A percentile compares a stretch with the other conserved stretches of the same genome.
These are phyloP conservation scores for Sorex araneus DNA, from an alignment of 2,113 vertebrate species.

Conservation along the genomic window DNA sequence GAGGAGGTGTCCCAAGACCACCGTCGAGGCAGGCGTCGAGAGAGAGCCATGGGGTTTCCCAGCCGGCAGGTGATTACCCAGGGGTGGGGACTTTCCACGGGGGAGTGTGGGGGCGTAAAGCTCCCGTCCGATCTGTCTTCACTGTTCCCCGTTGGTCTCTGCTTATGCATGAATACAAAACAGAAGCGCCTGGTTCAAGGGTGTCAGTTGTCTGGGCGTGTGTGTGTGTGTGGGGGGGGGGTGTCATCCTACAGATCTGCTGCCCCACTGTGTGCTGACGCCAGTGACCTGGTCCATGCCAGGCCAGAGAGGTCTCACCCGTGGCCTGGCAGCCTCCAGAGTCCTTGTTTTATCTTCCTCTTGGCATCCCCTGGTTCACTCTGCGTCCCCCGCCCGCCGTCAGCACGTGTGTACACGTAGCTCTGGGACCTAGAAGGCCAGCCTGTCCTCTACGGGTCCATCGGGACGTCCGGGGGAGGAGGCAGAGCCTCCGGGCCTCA, in stretches of 20 bases:
- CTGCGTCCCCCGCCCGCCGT: background rate
- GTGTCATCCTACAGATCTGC: constrained; percentile 66
- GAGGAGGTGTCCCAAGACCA: no score
- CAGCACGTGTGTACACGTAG: background rate
- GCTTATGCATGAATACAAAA: constrained; percentile 80
- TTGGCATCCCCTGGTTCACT: background rate
- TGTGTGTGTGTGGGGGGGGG: background rate
- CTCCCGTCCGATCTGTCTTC: constrained; percentile 13
- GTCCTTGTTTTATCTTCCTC: constrained; percentile 12
- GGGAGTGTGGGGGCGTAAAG: background rate
- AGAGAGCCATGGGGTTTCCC: no score
- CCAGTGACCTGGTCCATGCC: constrained; percentile 71
- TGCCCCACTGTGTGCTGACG: constrained; percentile 67
- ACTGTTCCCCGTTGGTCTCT: background rate
- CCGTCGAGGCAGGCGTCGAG: no score
- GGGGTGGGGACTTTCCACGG: background rate
- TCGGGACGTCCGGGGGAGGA: constrained; percentile 16
- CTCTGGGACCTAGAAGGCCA: background rate
- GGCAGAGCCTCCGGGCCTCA: background rate
- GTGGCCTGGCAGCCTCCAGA: background rate
- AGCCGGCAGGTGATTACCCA: no score
- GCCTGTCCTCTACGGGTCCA: background rate
- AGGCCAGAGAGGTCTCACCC: constrained; percentile 43
- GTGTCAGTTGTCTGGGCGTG: constrained; percentile 64
- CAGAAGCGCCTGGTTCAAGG: constrained; percentile 60